phyloP scores from a whole-genome alignment of 2,113 vertebrate genomes.

The Platichthys stellatus region DNA sequence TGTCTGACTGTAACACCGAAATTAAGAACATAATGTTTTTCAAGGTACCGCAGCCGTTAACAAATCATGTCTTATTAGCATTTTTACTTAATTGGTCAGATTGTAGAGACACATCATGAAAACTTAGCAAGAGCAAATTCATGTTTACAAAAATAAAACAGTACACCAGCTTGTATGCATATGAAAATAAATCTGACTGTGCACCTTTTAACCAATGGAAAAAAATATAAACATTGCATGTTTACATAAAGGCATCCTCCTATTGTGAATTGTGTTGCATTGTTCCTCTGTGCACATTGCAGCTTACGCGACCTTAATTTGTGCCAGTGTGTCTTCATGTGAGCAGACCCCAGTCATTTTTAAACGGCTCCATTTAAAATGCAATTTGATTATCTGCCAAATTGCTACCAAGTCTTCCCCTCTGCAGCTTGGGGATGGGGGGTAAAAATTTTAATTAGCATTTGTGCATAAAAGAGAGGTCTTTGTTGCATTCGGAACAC shows the following conservation, averaged over 20 bases:
- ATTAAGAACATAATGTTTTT: constrained; percentile 75
- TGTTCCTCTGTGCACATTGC: constrained; percentile 73
- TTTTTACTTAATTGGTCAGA: constrained; percentile 72
- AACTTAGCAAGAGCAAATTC: constrained; percentile 63
- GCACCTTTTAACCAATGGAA: constrained; percentile 77
- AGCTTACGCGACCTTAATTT: constrained; percentile 81
- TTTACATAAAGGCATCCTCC: constrained; percentile 76
- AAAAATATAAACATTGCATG: constrained; percentile 71
- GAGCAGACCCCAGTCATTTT: constrained; percentile 83
- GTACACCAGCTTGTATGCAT: constrained; percentile 60
- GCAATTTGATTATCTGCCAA: constrained; percentile 89
- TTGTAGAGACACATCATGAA: constrained; percentile 68
- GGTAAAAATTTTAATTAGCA: constrained; percentile 84
- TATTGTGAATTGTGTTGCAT: constrained; percentile 75
- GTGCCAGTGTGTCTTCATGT: constrained; percentile 78
- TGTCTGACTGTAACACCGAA: constrained; percentile 74
- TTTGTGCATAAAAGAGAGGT: constrained; percentile 85
- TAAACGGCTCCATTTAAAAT: constrained; percentile 88
- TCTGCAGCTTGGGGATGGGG: constrained; percentile 79
- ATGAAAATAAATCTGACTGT: constrained; percentile 61
- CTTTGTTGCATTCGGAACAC: constrained; percentile 83
- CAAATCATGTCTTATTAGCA: constrained; percentile 78
- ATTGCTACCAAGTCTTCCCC: constrained; percentile 85
- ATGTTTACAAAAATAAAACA: constrained; percentile 78
- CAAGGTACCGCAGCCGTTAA: constrained; percentile 71